Conservation (phyloP, 2,113 vertebrate genomes). For the Guaruba guarouba region DNA sequence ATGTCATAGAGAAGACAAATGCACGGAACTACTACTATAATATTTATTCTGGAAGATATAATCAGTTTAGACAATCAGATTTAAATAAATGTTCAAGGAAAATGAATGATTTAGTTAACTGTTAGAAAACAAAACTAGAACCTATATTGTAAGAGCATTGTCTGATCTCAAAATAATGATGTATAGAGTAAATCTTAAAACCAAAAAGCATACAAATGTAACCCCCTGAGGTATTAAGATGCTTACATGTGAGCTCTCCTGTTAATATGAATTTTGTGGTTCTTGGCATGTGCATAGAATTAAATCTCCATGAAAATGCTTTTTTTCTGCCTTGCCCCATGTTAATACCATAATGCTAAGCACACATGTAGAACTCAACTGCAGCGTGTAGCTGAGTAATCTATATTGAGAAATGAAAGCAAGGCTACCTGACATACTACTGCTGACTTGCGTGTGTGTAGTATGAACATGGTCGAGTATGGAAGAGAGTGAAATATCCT, state of each 20-base stretch:
- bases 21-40: not conserved
- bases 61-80: not conserved
- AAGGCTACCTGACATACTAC: not conserved
- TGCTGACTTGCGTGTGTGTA: not conserved
- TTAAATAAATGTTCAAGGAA: not conserved
- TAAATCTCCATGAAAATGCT: not conserved
- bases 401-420: not conserved
- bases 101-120: not conserved
- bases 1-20: not conserved
- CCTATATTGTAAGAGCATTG: not conserved
- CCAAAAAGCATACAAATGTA: not conserved
- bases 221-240: not conserved
- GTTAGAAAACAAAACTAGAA: not conserved
- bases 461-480: not conserved
- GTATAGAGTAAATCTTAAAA: not conserved
- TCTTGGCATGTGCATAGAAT: not conserved
- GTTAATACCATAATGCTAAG: not conserved
- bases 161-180: not conserved
- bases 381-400: not conserved
- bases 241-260: not conserved
- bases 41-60: not conserved
- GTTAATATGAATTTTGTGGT: not conserved
- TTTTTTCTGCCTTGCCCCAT: not conserved
- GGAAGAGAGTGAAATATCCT: not conserved
- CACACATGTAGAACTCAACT: not conserved